Base-by-base conservation (phyloP, 1,140 invertebrate species). In the Drosophila tropicalis region DNA sequence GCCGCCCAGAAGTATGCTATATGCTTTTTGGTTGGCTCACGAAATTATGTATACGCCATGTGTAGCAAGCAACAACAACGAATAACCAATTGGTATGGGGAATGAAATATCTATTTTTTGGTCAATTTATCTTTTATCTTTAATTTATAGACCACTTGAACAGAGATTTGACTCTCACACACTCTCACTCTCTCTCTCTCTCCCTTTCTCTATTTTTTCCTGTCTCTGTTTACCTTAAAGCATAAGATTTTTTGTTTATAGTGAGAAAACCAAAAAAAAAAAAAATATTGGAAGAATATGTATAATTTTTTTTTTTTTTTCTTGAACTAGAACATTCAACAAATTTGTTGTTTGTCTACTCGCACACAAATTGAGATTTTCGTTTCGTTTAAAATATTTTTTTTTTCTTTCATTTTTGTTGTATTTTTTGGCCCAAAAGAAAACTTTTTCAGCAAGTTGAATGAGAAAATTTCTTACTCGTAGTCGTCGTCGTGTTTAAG, bases 401-500 rank as follows among this genome's bases (percentile, higher is more conserved):
- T 55, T 55, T 63, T 63, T 25, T 29, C 29, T 29, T 29, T 29
- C 5, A 29, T 29, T 29, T 29, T 29, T 29, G 29, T 29, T 29
- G 29, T 29, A 29, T 56, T 54, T 67, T 74, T 68, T 34, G 34
- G 41, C 22, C 44, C 41, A 10, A 66, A 75, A 67, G 70, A 81
- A 86, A 85, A 77, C 29, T 81, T 68, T 81, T 68, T 64, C 76
- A 86, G 84, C 83, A 79, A 87, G 84, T 86, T 87, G 82, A 41
- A 17, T 61, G 73, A 70, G 76, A 75, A 75, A 69, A 54, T 77
- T 77, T 65, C 72, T 82, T 71, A 84, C 81, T 74, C 84, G 85
- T 89, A 89, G 84, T 89, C 84, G 84, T 89, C 81, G 85, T 90
- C 85, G 84, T 89, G 84, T 89, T 90, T 79, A 89, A 89, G 84